Percentiles rank a stretch among this genome's conserved stretches.
phyloP scores from a whole-genome alignment of 2,888 invertebrate species.

The Lathronympha strigana region DNA sequence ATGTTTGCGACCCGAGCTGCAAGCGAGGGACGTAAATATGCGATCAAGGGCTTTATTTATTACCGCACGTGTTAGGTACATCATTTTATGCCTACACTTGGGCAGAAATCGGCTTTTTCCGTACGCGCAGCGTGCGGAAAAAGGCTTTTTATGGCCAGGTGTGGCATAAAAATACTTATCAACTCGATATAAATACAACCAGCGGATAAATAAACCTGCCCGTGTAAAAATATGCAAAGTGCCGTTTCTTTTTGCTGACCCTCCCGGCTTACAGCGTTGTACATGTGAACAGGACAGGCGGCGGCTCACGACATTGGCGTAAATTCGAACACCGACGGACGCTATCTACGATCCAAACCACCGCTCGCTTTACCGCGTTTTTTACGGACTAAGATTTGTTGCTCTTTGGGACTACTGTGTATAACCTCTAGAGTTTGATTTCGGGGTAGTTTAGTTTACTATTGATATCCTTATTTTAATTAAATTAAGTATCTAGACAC shows the following conservation, averaged over 20 bases:
- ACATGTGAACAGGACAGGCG: conserved; percentile 52
- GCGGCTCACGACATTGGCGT: conserved; percentile 56
- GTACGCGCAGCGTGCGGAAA: too few species aligned
- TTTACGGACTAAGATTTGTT: conserved; percentile 16
- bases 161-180: conserved; percentile 35
- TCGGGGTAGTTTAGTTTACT: background rate
- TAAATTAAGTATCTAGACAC: too few species aligned
- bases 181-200: conserved; percentile 37
- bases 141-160: too few species aligned
- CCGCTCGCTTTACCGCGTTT: conserved; percentile 36
- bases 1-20: too few species aligned
- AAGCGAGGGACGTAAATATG: too few species aligned
- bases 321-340: conserved; percentile 54
- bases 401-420: background rate
- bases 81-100: too few species aligned
- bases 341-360: conserved; percentile 48
- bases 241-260: conserved; percentile 36
- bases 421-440: background rate
- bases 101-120: too few species aligned
- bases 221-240: conserved; percentile 40
- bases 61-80: too few species aligned
- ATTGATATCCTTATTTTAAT: too few species aligned
- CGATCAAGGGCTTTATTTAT: too few species aligned
- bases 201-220: conserved; percentile 39
- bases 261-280: conserved; percentile 44